Evolutionary conservation across 2,888 invertebrate genomes (phyloP).

Genomic region (Chymomyza fuscimana): DNA sequence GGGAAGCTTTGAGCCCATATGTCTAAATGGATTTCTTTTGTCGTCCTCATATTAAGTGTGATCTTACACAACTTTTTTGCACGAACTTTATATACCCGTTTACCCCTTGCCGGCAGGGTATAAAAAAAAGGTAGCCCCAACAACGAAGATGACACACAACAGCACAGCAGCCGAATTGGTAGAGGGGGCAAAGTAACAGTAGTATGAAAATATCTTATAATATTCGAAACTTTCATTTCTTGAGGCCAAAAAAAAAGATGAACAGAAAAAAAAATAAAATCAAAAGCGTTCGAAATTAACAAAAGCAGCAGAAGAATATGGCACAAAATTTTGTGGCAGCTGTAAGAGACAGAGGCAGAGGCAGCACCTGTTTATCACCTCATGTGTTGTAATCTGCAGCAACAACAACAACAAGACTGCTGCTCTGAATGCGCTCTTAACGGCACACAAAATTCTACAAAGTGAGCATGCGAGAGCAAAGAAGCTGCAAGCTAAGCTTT

Average conservation of each 20-base stretch:
- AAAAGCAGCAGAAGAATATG: constrained; percentile 57
- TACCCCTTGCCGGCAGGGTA: background rate
- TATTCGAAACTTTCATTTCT: constrained; percentile 69
- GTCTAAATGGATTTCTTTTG: too few relatives aligned
- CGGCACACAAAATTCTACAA: constrained; percentile 27
- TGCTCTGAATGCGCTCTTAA: constrained; percentile 34
- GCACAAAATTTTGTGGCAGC: constrained; percentile 28
- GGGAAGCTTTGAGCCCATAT: too few relatives aligned
- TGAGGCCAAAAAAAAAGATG: constrained; percentile 40
- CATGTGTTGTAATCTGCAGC: constrained; percentile 62
- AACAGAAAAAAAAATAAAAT: constrained; percentile 42
- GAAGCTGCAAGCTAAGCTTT: background rate
- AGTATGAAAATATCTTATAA: constrained; percentile 62
- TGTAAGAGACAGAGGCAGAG: background rate
- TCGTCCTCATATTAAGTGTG: too few relatives aligned
- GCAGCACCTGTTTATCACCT: constrained; percentile 68
- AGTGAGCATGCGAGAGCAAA: background rate
- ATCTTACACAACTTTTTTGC: background rate
- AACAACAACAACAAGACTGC: constrained; percentile 3
- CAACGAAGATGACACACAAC: constrained; percentile 42
- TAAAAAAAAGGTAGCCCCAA: background rate
- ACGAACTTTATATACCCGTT: background rate
- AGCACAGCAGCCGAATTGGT: constrained; percentile 25
- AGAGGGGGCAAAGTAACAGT: constrained; percentile 58
- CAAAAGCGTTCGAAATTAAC: constrained; percentile 62